These are phyloP conservation scores for Diachasma alloeum DNA, from an alignment of 1,140 invertebrate species.

Conservation along the genomic window DNA sequence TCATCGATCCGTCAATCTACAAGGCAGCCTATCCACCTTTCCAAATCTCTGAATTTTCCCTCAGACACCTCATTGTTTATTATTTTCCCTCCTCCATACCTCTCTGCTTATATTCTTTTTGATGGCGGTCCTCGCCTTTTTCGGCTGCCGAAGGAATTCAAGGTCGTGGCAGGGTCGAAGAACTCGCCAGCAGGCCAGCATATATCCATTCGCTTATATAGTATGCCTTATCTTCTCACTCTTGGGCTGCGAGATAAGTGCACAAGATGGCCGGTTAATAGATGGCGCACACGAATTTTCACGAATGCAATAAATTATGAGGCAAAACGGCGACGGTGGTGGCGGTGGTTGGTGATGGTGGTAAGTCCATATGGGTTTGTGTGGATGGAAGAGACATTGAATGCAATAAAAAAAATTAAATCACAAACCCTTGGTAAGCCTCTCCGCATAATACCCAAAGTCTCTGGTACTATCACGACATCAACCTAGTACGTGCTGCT, in stretches of 20 bases:
- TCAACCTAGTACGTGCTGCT: too few species aligned
- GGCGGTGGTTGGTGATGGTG: not conserved
- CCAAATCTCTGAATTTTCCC: not conserved
- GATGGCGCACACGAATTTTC: conserved; percentile 53
- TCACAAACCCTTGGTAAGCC: conserved; percentile 7
- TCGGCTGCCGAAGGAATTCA: conserved; percentile 23
- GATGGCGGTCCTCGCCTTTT: not conserved
- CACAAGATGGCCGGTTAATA: conserved; percentile 38
- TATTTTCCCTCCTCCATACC: not conserved
- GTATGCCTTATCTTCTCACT: conserved; percentile 25
- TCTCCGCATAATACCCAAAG: too few species aligned
- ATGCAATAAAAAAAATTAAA: not conserved
- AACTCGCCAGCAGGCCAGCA: not conserved
- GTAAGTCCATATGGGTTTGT: conserved; percentile 14
- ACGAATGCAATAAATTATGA: conserved; percentile 52
- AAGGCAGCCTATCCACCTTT: too few species aligned
- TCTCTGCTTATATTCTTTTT: not conserved
- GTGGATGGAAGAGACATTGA: conserved; percentile 1
- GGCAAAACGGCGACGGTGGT: conserved; percentile 21
- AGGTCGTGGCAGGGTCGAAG: conserved; percentile 26
- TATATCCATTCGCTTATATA: conserved; percentile 15
- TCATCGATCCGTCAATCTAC: conserved; percentile 37
- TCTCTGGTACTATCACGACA: too few species aligned
- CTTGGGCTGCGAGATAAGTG: conserved; percentile 11
- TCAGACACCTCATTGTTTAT: not conserved